These are phyloP conservation scores for Aramus guarauna DNA, from an alignment of 2,113 vertebrate species.

Conservation along the genomic window DNA sequence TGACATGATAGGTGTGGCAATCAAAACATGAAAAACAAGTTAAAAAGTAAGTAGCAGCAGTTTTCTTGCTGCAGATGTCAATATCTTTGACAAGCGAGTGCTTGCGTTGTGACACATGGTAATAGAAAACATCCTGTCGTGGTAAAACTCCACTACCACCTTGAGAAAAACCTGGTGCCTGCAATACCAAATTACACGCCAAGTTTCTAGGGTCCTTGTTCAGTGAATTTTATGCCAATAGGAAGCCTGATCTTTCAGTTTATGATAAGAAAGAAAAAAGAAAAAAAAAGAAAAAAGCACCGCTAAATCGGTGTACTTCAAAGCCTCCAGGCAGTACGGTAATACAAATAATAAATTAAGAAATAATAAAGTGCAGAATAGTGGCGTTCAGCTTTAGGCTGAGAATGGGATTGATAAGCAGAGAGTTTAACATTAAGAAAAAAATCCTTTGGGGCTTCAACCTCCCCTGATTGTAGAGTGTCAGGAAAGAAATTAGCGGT, in stretches of 20 bases:
- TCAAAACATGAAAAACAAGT: not conserved
- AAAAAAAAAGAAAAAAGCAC: rapidly evolving
- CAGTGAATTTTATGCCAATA: not conserved
- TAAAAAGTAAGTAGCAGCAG: not conserved
- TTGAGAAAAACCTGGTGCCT: not conserved
- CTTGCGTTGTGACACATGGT: not conserved
- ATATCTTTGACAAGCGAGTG: not conserved
- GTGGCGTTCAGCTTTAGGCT: not conserved
- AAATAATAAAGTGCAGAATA: slow-evolving; percentile 14
- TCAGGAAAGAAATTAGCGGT: slow-evolving; percentile 47
- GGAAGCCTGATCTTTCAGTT: not conserved
- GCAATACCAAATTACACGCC: not conserved
- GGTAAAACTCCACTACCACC: not conserved
- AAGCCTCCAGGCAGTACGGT: not conserved
- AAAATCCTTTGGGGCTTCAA: slow-evolving; percentile 15
- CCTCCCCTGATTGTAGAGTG: slow-evolving; percentile 1
- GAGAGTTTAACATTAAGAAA: slow-evolving; percentile 15
- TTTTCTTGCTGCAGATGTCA: not conserved
- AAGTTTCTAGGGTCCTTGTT: not conserved
- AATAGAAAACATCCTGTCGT: not conserved
- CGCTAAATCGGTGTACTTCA: not conserved
- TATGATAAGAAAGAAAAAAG: not conserved
- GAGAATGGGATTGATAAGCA: not conserved
- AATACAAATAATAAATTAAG: slow-evolving; percentile 28
- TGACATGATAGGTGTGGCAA: not conserved